Percentiles rank a stretch among this genome's conserved stretches.
phyloP scores from a whole-genome alignment of 2,888 invertebrate species.

The Dione juno region DNA sequence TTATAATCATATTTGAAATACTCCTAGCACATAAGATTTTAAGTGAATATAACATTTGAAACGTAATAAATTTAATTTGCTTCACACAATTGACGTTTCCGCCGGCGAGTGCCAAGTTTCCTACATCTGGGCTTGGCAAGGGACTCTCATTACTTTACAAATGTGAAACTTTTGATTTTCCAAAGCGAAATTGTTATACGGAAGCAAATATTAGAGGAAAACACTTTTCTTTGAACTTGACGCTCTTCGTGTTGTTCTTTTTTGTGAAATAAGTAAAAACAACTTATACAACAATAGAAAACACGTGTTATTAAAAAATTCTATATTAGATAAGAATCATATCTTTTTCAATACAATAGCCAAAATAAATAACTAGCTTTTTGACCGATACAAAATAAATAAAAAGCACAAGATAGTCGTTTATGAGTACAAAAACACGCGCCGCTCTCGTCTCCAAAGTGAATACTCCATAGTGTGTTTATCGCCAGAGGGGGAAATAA shows the following conservation, averaged over 20 bases:
- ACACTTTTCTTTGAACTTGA: background rate
- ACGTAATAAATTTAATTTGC: slow-evolving; percentile 14
- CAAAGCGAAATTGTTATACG: slow-evolving; percentile 1
- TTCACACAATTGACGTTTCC: slow-evolving; percentile 13
- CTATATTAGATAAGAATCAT: too few species aligned
- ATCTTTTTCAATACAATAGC: too few species aligned
- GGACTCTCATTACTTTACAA: slow-evolving; percentile 17
- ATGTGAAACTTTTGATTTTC: slow-evolving; percentile 14
- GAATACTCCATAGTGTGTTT: too few species aligned
- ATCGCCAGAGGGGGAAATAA: too few species aligned
- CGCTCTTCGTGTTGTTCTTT: background rate
- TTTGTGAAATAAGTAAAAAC: background rate
- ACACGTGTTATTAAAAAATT: too few species aligned
- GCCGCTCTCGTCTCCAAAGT: too few species aligned
- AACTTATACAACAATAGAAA: background rate
- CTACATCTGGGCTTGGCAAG: slow-evolving; percentile 25
- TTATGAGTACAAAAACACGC: too few species aligned
- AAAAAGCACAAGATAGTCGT: too few species aligned
- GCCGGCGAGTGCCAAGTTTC: slow-evolving; percentile 14
- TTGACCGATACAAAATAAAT: too few species aligned
- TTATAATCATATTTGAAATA: too few species aligned
- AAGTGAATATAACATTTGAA: slow-evolving; percentile 8
- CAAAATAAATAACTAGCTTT: too few species aligned
- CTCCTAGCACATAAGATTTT: background rate
- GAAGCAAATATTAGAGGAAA: background rate